Percentiles rank a stretch among this genome's conserved stretches.
phyloP scores from a whole-genome alignment of 2,797 vertebrate species.

The Ceyx erithaca region DNA sequence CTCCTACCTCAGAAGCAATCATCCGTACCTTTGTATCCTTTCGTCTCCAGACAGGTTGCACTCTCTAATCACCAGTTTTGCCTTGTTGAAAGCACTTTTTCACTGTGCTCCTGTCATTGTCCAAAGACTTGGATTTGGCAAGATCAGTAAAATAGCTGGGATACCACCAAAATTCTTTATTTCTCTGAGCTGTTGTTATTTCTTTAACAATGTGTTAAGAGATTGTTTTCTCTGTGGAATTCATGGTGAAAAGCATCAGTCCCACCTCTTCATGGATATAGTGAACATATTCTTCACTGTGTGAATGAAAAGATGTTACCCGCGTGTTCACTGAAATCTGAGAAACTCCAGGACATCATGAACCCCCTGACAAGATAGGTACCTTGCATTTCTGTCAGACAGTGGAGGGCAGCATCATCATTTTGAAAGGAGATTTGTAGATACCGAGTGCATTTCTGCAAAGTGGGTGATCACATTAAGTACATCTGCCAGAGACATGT shows the following conservation, averaged over 20 bases:
- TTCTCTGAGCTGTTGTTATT: background rate
- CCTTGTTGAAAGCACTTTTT: background rate
- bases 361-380: background rate
- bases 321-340: background rate
- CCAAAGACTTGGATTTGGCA: background rate
- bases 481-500: background rate
- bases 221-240: background rate
- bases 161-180: background rate
- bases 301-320: background rate
- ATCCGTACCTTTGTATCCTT: background rate
- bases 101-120: background rate
- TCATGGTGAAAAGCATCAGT: background rate
- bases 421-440: background rate
- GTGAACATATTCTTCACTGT: background rate
- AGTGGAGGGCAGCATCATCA: slow-evolving; percentile 17
- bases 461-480: background rate
- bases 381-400: background rate
- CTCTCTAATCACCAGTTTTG: background rate
- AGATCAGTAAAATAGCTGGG: background rate
- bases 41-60: background rate
- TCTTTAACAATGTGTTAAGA: background rate
- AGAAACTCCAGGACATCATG: background rate
- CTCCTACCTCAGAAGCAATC: background rate
- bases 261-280: background rate
- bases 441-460: background rate